A percentile compares a stretch with the other conserved stretches of the same genome.
Evolutionary conservation across 2,888 invertebrate species (phyloP).

Genomic region (Synanthedon andrenaeformis): DNA sequence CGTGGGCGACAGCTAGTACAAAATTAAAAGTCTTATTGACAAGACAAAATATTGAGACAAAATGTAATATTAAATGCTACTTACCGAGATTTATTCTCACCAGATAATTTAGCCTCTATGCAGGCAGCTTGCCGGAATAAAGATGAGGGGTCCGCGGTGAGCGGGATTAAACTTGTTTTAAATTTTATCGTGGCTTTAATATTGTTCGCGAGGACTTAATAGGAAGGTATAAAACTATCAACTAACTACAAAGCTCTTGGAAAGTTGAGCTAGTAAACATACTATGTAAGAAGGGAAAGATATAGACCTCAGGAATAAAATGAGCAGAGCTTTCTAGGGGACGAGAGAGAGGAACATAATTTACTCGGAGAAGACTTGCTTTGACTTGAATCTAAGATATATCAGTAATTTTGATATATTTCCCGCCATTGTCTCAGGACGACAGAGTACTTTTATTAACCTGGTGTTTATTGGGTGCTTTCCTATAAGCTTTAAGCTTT

Average conservation of each 20-base stretch:
- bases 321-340: too few relatives aligned
- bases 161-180: slow-evolving; percentile 66
- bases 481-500: too few relatives aligned
- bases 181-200: slow-evolving; percentile 63
- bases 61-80: too few relatives aligned
- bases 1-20: too few relatives aligned
- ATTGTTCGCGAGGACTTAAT: slow-evolving; percentile 61
- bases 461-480: neutral
- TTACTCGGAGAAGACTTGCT: too few relatives aligned
- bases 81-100: too few relatives aligned
- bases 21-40: too few relatives aligned
- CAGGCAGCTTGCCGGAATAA: slow-evolving; percentile 8
- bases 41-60: too few relatives aligned
- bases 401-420: too few relatives aligned
- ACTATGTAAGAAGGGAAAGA: neutral
- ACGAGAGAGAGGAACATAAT: too few relatives aligned
- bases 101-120: neutral
- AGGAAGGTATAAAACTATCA: slow-evolving; percentile 17
- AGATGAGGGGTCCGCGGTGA: slow-evolving; percentile 42
- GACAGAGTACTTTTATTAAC: neutral
- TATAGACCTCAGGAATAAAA: too few relatives aligned
- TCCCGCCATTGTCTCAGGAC: neutral
- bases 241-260: slow-evolving; percentile 2
- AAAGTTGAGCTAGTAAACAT: neutral
- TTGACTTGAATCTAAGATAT: too few relatives aligned